phyloP scores from a whole-genome alignment of 1,140 invertebrate genomes.

The Magallana gigas region DNA sequence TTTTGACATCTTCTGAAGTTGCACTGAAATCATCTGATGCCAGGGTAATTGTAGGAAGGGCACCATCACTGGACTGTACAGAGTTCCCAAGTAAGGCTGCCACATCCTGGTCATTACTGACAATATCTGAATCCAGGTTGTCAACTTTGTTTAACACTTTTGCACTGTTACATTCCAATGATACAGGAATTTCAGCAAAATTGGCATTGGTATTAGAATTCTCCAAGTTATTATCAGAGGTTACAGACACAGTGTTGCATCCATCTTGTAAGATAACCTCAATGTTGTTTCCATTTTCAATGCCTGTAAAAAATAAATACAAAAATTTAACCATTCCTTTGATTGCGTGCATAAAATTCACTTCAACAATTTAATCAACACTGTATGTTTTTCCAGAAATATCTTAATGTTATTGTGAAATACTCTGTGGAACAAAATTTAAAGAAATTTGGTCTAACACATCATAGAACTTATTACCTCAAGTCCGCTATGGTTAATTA shows the following conservation, averaged over 20 bases:
- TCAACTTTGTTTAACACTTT: constrained; percentile 29
- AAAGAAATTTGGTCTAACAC: too few relatives aligned
- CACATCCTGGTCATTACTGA: background rate
- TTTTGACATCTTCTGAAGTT: background rate
- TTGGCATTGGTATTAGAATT: background rate
- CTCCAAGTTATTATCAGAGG: background rate
- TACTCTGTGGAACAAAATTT: too few relatives aligned
- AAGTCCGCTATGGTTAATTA: too few relatives aligned
- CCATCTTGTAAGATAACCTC: constrained; percentile 25
- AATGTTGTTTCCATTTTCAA: constrained; percentile 26
- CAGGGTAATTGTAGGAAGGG: constrained; percentile 38
- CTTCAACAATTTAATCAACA: too few relatives aligned
- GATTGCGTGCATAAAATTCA: too few relatives aligned
- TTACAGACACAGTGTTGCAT: background rate
- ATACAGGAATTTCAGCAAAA: constrained; percentile 7
- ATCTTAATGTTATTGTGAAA: too few relatives aligned
- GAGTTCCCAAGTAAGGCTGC: constrained; percentile 18
- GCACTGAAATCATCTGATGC: constrained; percentile 7
- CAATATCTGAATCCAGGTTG: constrained; percentile 32
- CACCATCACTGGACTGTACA: constrained; percentile 44
- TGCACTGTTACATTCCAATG: background rate
- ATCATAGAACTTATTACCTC: too few relatives aligned
- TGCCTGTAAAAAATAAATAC: background rate
- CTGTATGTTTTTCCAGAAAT: too few relatives aligned
- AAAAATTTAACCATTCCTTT: background rate